Base-by-base conservation (phyloP, 2,113 vertebrate genomes). In the Neolamprologus falcicula region DNA sequence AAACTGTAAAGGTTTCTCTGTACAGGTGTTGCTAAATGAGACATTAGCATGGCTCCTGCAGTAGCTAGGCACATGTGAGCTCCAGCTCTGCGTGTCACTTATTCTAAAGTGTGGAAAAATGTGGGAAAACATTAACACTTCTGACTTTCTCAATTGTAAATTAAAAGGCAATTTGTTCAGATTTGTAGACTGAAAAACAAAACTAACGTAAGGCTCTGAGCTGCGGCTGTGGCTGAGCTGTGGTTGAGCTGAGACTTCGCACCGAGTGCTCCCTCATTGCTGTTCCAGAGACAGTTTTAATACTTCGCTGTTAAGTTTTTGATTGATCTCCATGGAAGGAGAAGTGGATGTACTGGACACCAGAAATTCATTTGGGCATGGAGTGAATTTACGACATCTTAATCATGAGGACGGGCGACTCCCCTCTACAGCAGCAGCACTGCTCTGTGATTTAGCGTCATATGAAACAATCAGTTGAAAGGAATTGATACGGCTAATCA, bases 351-450 rank as follows among this genome's bases (percentile, higher is more conserved):
- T 21, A 83, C 45, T 87, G 86, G 89, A 90, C 88, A 85, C 37
- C 35, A 79, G 78, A 63, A 86, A 90, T 91, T 89, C 55, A 92
- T 91, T 85, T 85, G 76, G 82, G 86, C 37, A 73, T 54, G 55
- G 83, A 78, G 82, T 59, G 47, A 88, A 91, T 92, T 91, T 87
- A 90, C n/a, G 33, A 80, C 81, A 11, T 82, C 42, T 87, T 92
- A 90, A 92, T 90, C 84, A 88, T 6, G 42, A 85, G 63, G 84
- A 93, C n/a, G 82, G 52, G n/a, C n/a, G 2, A 4, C 53, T 87
- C 83, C 76, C 40, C 47, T 86, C 33, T 24, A 24, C 71, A 83
- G 73, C 55, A 28, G 54, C 45, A 28, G 50, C 52, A 37, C 9
- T 7, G 5, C 80, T 76, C 59, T 86, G 87, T 91, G 78, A 88